Percentiles rank a stretch among this genome's conserved stretches.
These are phyloP conservation scores for Drosophila pectinifera DNA, from an alignment of 1,140 invertebrate genomes.

Conservation along the genomic window DNA sequence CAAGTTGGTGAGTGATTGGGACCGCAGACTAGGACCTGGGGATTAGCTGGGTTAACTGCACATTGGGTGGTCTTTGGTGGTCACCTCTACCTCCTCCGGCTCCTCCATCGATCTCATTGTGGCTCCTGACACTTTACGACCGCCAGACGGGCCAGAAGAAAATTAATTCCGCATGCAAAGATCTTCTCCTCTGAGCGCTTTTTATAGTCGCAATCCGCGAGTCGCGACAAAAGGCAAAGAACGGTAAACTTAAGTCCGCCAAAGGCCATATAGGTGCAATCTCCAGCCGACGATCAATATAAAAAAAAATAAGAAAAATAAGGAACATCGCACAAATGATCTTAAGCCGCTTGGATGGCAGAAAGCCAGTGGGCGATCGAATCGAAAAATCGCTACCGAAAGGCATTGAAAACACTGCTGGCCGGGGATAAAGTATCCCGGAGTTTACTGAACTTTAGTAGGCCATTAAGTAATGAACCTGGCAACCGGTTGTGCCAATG, in stretches of 20 bases:
- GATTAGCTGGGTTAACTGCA: constrained; percentile 18
- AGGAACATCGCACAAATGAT: constrained; percentile 42
- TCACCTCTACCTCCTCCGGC: neutral
- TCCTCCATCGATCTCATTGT: neutral
- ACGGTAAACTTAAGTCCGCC: constrained; percentile 52
- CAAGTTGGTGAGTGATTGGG: constrained; percentile 6
- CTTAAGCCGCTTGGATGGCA: constrained; percentile 30
- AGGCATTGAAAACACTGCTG: constrained; percentile 36
- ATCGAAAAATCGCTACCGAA: constrained; percentile 36
- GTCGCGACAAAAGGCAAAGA: constrained; percentile 38
- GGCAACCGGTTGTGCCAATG: constrained; percentile 41
- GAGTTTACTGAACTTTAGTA: constrained; percentile 41
- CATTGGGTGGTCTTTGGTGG: constrained; percentile 30
- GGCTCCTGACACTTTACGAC: constrained; percentile 26
- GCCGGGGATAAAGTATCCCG: constrained; percentile 9
- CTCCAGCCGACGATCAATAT: constrained; percentile 50
- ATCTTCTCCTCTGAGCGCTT: constrained; percentile 26
- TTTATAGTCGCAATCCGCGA: constrained; percentile 30
- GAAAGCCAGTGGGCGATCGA: constrained; percentile 45
- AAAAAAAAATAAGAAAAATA: constrained; percentile 17
- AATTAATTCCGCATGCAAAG: constrained; percentile 43
- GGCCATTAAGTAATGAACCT: constrained; percentile 43
- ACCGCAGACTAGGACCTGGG: constrained; percentile 17
- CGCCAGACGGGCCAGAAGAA: constrained; percentile 13
- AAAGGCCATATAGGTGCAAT: constrained; percentile 46